Base-by-base conservation (phyloP, 2,113 vertebrate genomes). In the Emydura subglobosa region DNA sequence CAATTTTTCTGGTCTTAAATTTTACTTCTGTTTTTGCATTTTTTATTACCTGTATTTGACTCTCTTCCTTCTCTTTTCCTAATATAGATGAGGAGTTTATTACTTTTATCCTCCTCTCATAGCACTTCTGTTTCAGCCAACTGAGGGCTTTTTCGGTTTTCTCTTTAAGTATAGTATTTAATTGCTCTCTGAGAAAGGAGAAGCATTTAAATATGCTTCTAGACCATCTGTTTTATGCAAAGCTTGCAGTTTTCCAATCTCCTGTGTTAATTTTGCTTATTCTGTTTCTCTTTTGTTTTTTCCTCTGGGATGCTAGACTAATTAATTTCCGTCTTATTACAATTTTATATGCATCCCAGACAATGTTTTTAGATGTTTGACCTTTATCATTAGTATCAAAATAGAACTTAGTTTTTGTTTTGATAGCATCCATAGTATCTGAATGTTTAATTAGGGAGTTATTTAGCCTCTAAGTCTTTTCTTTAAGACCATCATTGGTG, bases 201-300 rank as follows among this genome's bases (percentile, higher is more conserved):
- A 88, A 53, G 80, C 61, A 91, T 86, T 95, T 90, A 95, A 89
- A 85, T 89, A 90, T n/a, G 76, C 65, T 96, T 85, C 50, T 89
- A 91, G 54, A 86, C 24, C 27, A 74, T 12, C 54, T 92, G 25
- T 91, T 95, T 76, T 74, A 51, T 89, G 57, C 59, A 85, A n/a
- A 42, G 51, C 54, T 92, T 85, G 44, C 47, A 94, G 65, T 95
- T 96, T 91, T 79, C 96, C 89, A 87, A 84, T 92, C 0, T 1
- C 49, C n/a, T 89, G 2, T 86, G 94, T 81, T 95, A 86, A 95
- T 97, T 95, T 96, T 3, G 87, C 96, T 88, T 86, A 83, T 94
- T 78, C 74, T 88, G 57, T 95, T 95, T 94, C 78, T 65, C 90
- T 95, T 86, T 87, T 93, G 65, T 88, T 61, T 61, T 55, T 1